Percentiles rank a stretch among this genome's conserved stretches.
Conservation (phyloP, 2,113 vertebrate species). For the Genyomyrus donnyi region DNA sequence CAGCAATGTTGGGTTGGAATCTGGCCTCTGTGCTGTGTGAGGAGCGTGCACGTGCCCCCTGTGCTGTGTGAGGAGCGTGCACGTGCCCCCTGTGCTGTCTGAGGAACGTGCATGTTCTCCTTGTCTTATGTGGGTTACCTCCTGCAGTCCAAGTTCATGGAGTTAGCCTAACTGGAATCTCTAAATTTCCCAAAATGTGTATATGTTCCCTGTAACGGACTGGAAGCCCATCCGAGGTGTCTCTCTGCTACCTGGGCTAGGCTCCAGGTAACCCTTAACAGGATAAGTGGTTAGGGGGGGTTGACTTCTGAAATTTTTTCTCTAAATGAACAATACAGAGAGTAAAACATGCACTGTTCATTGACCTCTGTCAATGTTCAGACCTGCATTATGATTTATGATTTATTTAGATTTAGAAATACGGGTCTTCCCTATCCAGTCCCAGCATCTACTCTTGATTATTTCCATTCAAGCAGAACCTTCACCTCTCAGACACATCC, state of each 20-base stretch:
- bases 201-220: not conserved
- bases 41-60: not conserved
- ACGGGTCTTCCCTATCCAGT: not conserved
- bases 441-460: not conserved
- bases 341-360: not conserved
- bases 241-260: not conserved
- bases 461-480: not conserved
- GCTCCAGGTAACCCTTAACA: not conserved
- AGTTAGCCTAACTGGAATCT: not conserved
- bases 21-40: not conserved
- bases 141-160: not conserved
- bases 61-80: not conserved
- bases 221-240: not conserved
- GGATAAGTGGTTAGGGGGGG: not conserved
- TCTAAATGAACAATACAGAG: not conserved
- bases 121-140: not conserved
- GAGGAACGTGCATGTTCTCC: no score
- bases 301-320: not conserved
- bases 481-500: not conserved
- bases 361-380: not conserved
- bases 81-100: not conserved
- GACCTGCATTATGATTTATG: not conserved
- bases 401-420: not conserved
- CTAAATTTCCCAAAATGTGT: not conserved
- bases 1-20: not conserved